phyloP scores from a whole-genome alignment of 2,888 invertebrate genomes.

The Lumbricus terrestris region DNA sequence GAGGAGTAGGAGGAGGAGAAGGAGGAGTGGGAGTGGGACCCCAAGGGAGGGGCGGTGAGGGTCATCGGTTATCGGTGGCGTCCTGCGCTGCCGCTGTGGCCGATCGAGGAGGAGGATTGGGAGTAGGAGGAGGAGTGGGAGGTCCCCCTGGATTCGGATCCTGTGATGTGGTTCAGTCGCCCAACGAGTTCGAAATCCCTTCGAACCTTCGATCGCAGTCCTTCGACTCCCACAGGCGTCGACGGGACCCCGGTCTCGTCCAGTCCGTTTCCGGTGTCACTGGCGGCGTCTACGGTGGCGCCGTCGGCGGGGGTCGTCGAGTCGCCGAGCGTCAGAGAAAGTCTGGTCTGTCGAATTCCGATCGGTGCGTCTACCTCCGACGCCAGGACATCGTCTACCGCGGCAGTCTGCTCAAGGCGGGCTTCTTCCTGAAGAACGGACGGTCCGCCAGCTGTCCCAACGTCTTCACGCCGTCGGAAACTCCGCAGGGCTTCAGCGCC shows the following conservation, averaged over 20 bases:
- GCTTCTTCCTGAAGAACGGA: conserved; percentile 25
- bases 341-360: conserved; percentile 17
- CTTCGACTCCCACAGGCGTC: conserved; percentile 10
- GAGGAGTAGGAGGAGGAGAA: not conserved
- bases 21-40: not conserved
- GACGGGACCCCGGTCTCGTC: not conserved
- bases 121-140: too few species aligned
- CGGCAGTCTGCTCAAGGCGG: conserved; percentile 46
- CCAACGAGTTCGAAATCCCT: not conserved
- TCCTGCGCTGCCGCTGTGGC: not conserved
- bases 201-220: not conserved
- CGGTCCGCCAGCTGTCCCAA: conserved; percentile 86
- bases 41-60: not conserved
- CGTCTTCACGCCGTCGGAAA: conserved; percentile 66
- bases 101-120: not conserved
- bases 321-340: not conserved
- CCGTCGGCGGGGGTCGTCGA: not conserved
- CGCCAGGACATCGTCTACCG: conserved; percentile 57
- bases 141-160: conserved; percentile 13
- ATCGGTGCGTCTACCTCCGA: conserved; percentile 38
- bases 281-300: not conserved
- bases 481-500: conserved; percentile 21
- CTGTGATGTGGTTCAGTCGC: not conserved
- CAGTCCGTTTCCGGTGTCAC: not conserved
- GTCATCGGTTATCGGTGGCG: not conserved